phyloP scores from a whole-genome alignment of 2,113 vertebrate species.

The Panthera uncia region DNA sequence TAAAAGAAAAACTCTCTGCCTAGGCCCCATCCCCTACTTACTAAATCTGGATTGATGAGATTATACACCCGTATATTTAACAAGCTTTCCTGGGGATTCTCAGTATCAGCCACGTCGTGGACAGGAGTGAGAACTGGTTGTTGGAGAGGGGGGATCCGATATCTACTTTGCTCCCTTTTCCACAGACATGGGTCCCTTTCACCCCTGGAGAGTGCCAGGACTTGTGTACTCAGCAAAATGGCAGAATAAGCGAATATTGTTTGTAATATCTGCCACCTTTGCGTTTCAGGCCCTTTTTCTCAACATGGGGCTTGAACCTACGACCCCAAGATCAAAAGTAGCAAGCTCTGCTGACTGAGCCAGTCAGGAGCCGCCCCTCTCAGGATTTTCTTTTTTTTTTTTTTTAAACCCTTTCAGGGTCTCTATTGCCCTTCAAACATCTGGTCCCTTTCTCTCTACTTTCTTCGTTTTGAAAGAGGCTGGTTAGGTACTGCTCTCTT shows the following conservation, averaged over 20 bases:
- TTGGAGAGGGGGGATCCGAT: not conserved
- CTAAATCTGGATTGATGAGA: not conserved
- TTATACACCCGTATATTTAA: not conserved
- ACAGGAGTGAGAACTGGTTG: not conserved
- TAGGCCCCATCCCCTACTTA: not conserved
- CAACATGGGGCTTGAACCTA: not conserved
- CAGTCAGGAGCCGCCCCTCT: not conserved
- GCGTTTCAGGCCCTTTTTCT: not conserved
- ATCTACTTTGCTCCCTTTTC: not conserved
- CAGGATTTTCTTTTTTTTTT: too few relatives aligned
- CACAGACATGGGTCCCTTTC: not conserved
- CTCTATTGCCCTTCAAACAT: not conserved
- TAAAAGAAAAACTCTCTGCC: not conserved
- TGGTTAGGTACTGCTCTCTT: not conserved
- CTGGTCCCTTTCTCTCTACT: not conserved
- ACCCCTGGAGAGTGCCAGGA: not conserved
- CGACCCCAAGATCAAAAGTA: not conserved
- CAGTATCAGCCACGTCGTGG: not conserved
- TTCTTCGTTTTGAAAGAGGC: not conserved
- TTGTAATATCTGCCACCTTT: not conserved
- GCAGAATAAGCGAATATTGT: not conserved
- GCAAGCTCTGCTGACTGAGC: not conserved
- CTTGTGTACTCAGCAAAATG: not conserved
- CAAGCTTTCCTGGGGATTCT: constrained; percentile 10
- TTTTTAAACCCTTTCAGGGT: not conserved